phyloP scores from a whole-genome alignment of 2,113 vertebrate species.

The Oncorhynchus keta region DNA sequence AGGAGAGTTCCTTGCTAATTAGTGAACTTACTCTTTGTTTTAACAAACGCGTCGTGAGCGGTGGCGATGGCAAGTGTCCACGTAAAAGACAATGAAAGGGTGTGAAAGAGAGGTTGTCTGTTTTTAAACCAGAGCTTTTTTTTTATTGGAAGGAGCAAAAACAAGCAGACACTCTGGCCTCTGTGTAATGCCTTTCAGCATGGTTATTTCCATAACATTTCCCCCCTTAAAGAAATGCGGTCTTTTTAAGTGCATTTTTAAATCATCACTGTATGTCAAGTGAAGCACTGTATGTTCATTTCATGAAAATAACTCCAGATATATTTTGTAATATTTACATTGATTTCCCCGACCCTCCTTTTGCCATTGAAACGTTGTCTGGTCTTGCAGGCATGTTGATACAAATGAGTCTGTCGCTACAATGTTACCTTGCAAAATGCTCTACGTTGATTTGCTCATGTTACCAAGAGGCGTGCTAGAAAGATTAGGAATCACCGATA shows the following conservation, averaged over 20 bases:
- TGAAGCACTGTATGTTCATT: too few species aligned
- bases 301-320: too few species aligned
- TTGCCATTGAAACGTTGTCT: too few species aligned
- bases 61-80: constrained; percentile 49
- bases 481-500: neutral
- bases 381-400: too few species aligned
- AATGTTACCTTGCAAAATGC: neutral
- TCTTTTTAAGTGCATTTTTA: too few species aligned
- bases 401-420: neutral
- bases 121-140: constrained; percentile 42
- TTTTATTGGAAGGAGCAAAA: constrained; percentile 27
- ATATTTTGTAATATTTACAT: too few species aligned
- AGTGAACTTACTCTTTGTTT: constrained; percentile 36
- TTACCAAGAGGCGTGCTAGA: neutral
- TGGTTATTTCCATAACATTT: neutral
- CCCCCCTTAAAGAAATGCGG: neutral
- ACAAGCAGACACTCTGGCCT: too few species aligned
- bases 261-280: too few species aligned
- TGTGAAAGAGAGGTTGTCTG: constrained; percentile 34
- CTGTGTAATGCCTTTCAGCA: neutral
- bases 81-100: constrained; percentile 24
- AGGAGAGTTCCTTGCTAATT: too few species aligned
- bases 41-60: constrained; percentile 45
- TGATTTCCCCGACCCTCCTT: too few species aligned
- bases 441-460: neutral